Evolutionary conservation across 2,888 invertebrate species (phyloP).

Genomic region (Heliconius ismenius): DNA sequence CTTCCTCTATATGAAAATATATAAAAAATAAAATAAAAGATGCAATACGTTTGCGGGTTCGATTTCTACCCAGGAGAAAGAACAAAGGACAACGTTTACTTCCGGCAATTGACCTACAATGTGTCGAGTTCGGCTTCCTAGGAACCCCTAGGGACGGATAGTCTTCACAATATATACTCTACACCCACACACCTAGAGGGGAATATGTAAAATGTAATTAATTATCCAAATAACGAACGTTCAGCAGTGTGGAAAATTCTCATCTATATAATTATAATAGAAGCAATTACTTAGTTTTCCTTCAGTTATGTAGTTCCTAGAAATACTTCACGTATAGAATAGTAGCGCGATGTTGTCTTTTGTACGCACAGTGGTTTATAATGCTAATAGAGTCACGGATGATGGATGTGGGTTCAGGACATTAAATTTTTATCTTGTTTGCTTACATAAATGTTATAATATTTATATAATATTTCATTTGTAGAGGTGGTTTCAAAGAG

Average conservation of each 20-base stretch:
- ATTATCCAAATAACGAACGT: not conserved
- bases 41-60: too few relatives aligned
- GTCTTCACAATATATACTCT: too few relatives aligned
- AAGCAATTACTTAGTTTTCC: constrained; percentile 23
- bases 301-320: constrained; percentile 20
- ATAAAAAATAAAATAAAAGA: too few relatives aligned
- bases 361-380: constrained; percentile 1
- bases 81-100: too few relatives aligned
- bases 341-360: not conserved
- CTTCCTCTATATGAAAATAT: too few relatives aligned
- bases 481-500: not conserved
- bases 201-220: not conserved
- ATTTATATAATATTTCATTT: too few relatives aligned
- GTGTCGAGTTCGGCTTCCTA: too few relatives aligned
- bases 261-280: constrained; percentile 5
- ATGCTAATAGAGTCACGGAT: constrained; percentile 5
- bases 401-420: not conserved
- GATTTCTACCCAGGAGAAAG: too few relatives aligned
- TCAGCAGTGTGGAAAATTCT: constrained; percentile 14
- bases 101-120: too few relatives aligned
- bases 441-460: not conserved
- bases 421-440: not conserved
- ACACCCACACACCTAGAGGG: not conserved
- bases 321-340: constrained; percentile 9
- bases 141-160: too few relatives aligned